These are phyloP conservation scores for Thunnus thynnus DNA, from an alignment of 2,113 vertebrate genomes.

Conservation along the genomic window DNA sequence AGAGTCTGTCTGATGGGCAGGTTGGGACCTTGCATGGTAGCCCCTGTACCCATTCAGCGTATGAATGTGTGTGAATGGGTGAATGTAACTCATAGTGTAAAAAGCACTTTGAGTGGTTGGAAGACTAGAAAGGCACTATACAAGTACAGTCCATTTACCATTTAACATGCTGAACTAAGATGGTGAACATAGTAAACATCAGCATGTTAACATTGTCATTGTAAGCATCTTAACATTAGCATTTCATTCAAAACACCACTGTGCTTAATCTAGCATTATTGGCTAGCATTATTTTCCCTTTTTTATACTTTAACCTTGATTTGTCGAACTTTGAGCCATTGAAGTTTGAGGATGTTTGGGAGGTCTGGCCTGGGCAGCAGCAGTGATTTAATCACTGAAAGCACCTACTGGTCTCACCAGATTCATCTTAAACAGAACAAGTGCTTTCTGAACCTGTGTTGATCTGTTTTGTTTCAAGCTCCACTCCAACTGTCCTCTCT, in stretches of 20 bases:
- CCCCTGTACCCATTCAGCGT: no score
- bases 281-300: background rate
- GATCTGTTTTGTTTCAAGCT: background rate
- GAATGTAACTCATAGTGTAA: no score
- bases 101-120: no score
- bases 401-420: background rate
- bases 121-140: no score
- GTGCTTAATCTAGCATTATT: background rate
- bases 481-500: background rate
- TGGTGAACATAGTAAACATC: background rate
- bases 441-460: background rate
- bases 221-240: no score
- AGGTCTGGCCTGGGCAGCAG: background rate
- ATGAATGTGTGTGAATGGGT: no score
- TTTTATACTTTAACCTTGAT: background rate
- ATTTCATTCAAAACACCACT: no score
- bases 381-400: background rate
- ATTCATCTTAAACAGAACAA: background rate
- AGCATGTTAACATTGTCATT: no score
- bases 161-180: background rate
- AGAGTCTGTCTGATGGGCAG: no score
- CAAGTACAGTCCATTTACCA: no score
- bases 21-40: no score
- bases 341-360: background rate
- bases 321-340: background rate